Percentiles rank a stretch among this genome's conserved stretches.
These are phyloP conservation scores for Melangyna quadrimaculata DNA, from an alignment of 2,888 invertebrate species.

Conservation along the genomic window DNA sequence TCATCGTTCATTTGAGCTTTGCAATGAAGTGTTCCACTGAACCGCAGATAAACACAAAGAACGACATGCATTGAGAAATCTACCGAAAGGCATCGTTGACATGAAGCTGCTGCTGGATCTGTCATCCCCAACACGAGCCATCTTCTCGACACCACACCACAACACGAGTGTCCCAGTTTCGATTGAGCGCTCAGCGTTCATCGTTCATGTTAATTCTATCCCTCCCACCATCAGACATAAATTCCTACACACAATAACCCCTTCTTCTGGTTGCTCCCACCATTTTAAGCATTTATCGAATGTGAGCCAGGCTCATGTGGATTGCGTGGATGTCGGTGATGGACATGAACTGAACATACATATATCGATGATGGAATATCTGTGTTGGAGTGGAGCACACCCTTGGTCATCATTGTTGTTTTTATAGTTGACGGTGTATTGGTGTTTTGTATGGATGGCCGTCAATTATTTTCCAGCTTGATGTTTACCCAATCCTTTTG, in stretches of 20 bases:
- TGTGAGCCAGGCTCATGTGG: constrained; percentile 1
- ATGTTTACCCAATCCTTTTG: constrained; percentile 37
- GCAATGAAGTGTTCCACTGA: constrained; percentile 28
- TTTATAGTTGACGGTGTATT: constrained; percentile 5
- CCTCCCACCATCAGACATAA: neutral
- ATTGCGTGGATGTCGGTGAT: constrained; percentile 35
- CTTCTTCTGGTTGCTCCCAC: neutral
- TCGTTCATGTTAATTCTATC: neutral
- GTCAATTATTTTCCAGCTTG: constrained; percentile 55
- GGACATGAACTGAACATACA: constrained; percentile 43
- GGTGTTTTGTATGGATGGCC: constrained; percentile 36
- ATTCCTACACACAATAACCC: too few species aligned
- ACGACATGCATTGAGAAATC: constrained; percentile 4
- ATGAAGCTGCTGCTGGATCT: constrained; percentile 30
- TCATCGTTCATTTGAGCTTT: neutral
- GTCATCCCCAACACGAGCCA: constrained; percentile 20
- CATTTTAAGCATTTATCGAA: neutral
- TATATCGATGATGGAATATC: constrained; percentile 38
- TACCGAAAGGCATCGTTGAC: constrained; percentile 45
- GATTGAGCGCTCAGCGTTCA: constrained; percentile 24
- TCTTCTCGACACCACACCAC: neutral
- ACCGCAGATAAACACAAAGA: constrained; percentile 41
- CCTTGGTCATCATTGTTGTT: constrained; percentile 28
- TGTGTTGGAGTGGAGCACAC: constrained; percentile 9
- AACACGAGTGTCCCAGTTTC: constrained; percentile 24